These are phyloP conservation scores for Drosophila meridionalis DNA, from an alignment of 2,888 invertebrate species.

Conservation along the genomic window DNA sequence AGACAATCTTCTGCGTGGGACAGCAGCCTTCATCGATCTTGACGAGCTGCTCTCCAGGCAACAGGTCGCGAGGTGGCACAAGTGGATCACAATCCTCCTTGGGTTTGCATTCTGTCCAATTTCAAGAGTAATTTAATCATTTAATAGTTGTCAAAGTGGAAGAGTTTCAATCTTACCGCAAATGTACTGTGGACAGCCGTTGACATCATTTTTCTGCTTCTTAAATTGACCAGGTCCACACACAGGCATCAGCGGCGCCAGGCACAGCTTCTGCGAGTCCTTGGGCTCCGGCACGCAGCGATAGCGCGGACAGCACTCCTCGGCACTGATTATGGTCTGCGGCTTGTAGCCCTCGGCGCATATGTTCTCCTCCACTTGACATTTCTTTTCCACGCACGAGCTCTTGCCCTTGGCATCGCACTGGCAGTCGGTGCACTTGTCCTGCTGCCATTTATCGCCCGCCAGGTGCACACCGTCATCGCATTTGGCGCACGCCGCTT, in stretches of 20 bases:
- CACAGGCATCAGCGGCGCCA: conserved; percentile 88
- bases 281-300: conserved; percentile 88
- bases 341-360: conserved; percentile 87
- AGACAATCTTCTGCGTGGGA: conserved; percentile 87
- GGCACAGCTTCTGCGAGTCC: conserved; percentile 86
- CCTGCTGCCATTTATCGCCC: conserved; percentile 88
- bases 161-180: conserved; percentile 86
- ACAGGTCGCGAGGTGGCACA: conserved; percentile 85
- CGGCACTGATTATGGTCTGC: conserved; percentile 86
- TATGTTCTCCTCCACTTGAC: conserved; percentile 86
- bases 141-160: neutral
- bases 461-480: conserved; percentile 89
- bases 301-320: conserved; percentile 89
- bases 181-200: conserved; percentile 90
- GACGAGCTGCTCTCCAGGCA: conserved; percentile 88
- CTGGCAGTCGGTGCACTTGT: conserved; percentile 90
- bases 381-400: conserved; percentile 88
- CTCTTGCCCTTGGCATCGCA: conserved; percentile 87
- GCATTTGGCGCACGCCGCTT: conserved; percentile 89
- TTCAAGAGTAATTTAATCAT: neutral
- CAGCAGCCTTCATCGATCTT: conserved; percentile 90
- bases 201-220: conserved; percentile 88
- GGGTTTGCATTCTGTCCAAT: conserved; percentile 89
- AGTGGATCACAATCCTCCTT: conserved; percentile 88
- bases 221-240: conserved; percentile 90